phyloP scores from a whole-genome alignment of 2,888 invertebrate genomes.

The Lasioglossum leucozonium region DNA sequence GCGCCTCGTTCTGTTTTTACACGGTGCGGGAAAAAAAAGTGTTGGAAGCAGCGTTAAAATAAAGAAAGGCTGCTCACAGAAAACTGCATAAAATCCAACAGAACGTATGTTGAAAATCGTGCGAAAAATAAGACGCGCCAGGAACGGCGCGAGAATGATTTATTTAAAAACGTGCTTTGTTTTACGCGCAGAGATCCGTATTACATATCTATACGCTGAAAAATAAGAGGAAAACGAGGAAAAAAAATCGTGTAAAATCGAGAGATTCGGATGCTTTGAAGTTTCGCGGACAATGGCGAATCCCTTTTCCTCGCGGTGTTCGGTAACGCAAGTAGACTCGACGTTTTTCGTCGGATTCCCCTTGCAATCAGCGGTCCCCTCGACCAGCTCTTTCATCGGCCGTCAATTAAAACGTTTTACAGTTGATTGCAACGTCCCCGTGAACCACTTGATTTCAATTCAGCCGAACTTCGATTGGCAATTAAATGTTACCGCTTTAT shows the following conservation, averaged over 20 bases:
- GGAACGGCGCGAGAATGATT: background rate
- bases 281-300: conserved; percentile 1
- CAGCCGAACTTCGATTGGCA: conserved; percentile 26
- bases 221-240: background rate
- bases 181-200: no score
- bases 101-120: background rate
- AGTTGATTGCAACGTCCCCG: conserved; percentile 27
- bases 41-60: background rate
- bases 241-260: background rate
- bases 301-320: conserved; percentile 4
- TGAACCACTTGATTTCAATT: conserved; percentile 21
- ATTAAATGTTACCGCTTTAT: conserved; percentile 18
- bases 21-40: background rate
- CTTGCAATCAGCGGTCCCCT: conserved; percentile 19
- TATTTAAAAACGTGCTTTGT: background rate
- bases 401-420: conserved; percentile 35
- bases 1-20: background rate
- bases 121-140: background rate
- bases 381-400: conserved; percentile 16
- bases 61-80: background rate
- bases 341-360: background rate
- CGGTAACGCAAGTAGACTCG: background rate
- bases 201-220: no score
- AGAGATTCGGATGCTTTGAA: background rate
- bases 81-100: background rate